Evolutionary conservation across 2,888 invertebrate species (phyloP), one percentile per base, ranked within the genome.

Genomic region (Rotaria socialis): DNA sequence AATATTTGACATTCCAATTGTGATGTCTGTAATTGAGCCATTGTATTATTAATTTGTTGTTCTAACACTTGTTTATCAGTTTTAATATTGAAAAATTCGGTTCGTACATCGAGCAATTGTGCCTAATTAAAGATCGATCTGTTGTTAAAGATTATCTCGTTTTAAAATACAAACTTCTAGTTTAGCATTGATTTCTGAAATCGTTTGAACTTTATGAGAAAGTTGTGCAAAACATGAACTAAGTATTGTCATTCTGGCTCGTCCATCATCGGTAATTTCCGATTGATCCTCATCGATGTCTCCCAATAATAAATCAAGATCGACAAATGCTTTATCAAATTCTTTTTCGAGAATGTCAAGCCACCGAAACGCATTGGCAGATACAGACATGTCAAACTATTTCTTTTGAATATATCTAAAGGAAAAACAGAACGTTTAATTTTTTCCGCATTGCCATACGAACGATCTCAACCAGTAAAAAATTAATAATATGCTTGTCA

Each of bases 321-420:
- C 95, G 88, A 95, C 95, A 92, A 95, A 95, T 89, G 95, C 91
- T 92, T 94, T 94, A 92, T 95, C 95, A 91, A 95, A 95, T 92
- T 95, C 95, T 91, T 95, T 95, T 93, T 95, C 95, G 91, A 95
- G 93, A 91, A 94, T 93, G 93, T 95, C 95, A 90, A 95, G 92
- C 95, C 95, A 95, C 89, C 94, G 93, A 93, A 95, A 94, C 89
- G 94, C 94, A 88, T 90, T 88, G 85, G 90, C 89, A 50, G 89
- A 67, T 35, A 67, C 19, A 35, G 67, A 67, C 67, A 67, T 67
- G 35, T 24, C 19, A 19, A 67, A 35, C 35, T 19, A 67, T 27
- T 35, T 11, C 7, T 67, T 41, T 14, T 35, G 19, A 35, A 67
- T 19, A 19, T 5, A 16, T 52, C 11, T 16, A 52, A 52, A 16